Evolutionary conservation across 2,113 vertebrate genomes (phyloP), one percentile per base, ranked within the genome.

Genomic region (Cololabis saira): DNA sequence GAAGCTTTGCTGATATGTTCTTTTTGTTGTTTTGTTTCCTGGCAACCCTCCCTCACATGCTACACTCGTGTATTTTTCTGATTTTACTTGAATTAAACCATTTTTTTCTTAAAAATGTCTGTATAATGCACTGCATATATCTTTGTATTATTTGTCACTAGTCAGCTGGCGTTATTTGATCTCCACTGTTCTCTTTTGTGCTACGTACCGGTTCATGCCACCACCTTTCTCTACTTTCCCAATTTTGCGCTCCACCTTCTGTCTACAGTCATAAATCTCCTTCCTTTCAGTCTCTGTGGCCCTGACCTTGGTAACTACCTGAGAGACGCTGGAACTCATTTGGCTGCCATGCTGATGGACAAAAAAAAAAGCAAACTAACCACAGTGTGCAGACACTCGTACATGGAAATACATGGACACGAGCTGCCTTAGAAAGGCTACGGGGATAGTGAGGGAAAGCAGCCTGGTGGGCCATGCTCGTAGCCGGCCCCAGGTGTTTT

Each of bases 231-330:
- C 10, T 60, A 78, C 48, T 54, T 64, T 57, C 44, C 17, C 24
- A 49, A 55, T 27, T 76, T 80, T 60, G 33, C 4, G 24, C 58
- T 79, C 43, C 63, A 69, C 74, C 65, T 48, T 63, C 70, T 55
- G n/a, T 59, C 69, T 80, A 42, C 58, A n/a, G 48, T 56, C 45
- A 74, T 85, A 74, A 76, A 87, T 81, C 68, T 66, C 67, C 65
- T 61, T 22, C 45, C 61, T 63, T 52, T 71, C 76, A 45, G 57
- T 71, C 67, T 77, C 71, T 44, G 45, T 66, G 64, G 76, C 55
- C 76, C 78, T 71, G 83, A 86, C 77, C 81, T 85, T 87, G 71
- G 76, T 78, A 66, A 87, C 70, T 84, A 78, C 76, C 82, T 82
- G 84, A 77, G 74, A 86, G 62, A 67, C 77, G 77, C 74, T 43